Base-by-base conservation (phyloP, 2,113 vertebrate species). In the Picathartes gymnocephalus region DNA sequence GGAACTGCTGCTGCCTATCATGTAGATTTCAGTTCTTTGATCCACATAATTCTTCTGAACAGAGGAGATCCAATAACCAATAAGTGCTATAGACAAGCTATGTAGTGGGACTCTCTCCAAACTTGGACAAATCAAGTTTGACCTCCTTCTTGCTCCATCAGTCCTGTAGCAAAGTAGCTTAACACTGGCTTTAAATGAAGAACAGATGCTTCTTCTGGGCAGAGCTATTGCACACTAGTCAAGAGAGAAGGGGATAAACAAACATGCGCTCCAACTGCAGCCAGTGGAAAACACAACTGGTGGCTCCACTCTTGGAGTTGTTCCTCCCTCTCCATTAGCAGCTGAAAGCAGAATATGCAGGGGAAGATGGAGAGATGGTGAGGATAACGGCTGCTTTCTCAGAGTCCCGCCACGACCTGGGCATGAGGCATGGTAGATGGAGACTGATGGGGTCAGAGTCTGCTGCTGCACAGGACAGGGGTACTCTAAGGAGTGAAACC, bases 161-260 rank as follows among this genome's bases (percentile, higher is more conserved):
- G 22, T 88, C 39, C 47, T 1, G 2, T 21, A 66, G 50, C 77
- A 95, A 70, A 95, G 85, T 80, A 93, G 81, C 78, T 90, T 87
- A 93, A 42, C 2, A 0, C 54, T 57, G 71, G 25, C 39, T 58
- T 35, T 81, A 81, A 90, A 76, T 54, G 82, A 93, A 61, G 86
- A 95, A 54, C 88, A 95, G 54, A 56, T 88, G 58, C 74, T 82
- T 10, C 33, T 88, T 73, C 72, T 11, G 53, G 93, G 65, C 23
- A 45, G 22, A 68, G 48, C 61, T 76, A 40, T 64, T 42, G 14
- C 7, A 5, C 62, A 74, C 45, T 37, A 24, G n/a, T n/a, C n/a
- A 58, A 33, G 17, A 72, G 53, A 44, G 31, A 27, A 33, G 11
- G 60, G 35, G 23, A 40, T 47, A 89, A 81, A 81, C 35, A 53